A percentile compares a stretch with the other conserved stretches of the same genome.
Conservation (phyloP, 2,113 vertebrate species). For the Zosterops pallidus region DNA sequence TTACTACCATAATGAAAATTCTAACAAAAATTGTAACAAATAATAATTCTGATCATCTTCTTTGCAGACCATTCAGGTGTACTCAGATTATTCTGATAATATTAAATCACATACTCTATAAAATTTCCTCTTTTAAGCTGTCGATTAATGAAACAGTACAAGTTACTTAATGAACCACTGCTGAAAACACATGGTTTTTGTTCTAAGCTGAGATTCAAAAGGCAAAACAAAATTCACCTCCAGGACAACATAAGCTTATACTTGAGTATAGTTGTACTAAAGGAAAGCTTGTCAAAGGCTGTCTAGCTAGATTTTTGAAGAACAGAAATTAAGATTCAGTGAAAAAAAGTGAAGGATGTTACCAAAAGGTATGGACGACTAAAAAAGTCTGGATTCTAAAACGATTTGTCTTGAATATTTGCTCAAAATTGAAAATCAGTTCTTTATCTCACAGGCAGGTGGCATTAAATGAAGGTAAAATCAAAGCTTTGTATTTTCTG, state of each 20-base stretch:
- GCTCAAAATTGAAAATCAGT: background rate
- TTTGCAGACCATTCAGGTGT: background rate
- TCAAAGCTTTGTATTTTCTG: background rate
- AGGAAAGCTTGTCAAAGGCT: background rate
- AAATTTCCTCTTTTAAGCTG: background rate
- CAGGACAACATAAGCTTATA: background rate
- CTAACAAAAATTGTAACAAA: background rate
- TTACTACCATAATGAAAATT: background rate
- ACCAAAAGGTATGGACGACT: background rate
- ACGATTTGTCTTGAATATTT: background rate
- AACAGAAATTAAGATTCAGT: background rate
- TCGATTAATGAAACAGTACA: background rate
- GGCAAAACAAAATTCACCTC: background rate
- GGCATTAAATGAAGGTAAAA: background rate
- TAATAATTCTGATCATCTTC: background rate
- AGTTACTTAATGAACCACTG: background rate
- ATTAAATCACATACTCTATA: background rate
- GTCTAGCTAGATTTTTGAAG: background rate
- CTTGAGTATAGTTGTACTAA: background rate
- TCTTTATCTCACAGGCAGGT: slow-evolving; percentile 14
- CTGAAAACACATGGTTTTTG: background rate
- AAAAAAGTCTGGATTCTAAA: background rate
- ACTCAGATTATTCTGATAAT: background rate
- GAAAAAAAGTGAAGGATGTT: background rate
- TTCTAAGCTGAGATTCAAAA: background rate